Evolutionary conservation across 2,888 invertebrate genomes (phyloP).

Genomic region (Sturmia bella): DNA sequence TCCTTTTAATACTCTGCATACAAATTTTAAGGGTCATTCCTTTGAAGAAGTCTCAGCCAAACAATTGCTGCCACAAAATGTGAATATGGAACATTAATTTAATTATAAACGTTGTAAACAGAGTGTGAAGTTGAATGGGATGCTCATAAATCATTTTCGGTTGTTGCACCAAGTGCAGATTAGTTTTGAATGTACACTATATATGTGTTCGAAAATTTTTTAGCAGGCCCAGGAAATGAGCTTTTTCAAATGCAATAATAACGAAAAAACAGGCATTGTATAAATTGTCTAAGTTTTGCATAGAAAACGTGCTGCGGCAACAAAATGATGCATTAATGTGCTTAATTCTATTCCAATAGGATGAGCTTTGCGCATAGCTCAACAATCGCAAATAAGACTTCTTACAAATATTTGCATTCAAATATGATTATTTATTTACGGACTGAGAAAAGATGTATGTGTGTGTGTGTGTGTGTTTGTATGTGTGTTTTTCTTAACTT

Average conservation of each 20-base stretch:
- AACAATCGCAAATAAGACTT: conserved; percentile 42
- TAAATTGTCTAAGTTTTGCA: neutral
- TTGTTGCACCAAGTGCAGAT: neutral
- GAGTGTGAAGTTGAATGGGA: neutral
- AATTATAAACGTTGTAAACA: conserved; percentile 7
- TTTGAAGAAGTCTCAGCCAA: neutral
- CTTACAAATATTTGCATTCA: conserved; percentile 18
- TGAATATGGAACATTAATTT: conserved; percentile 14
- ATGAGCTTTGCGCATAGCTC: conserved; percentile 40
- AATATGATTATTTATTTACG: neutral
- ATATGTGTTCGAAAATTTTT: neutral
- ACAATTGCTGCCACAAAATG: neutral
- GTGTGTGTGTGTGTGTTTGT: neutral
- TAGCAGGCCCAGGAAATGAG: conserved; percentile 1
- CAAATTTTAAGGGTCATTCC: neutral
- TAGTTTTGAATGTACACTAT: neutral
- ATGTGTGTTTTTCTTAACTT: neutral
- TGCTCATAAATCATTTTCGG: conserved; percentile 31
- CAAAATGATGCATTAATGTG: conserved; percentile 54
- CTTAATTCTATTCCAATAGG: conserved; percentile 34
- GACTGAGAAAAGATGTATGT: neutral
- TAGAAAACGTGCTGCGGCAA: conserved; percentile 55
- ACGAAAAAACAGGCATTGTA: neutral
- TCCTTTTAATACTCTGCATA: neutral
- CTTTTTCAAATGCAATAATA: conserved; percentile 13